A percentile compares a stretch with the other conserved stretches of the same genome.
Evolutionary conservation across 2,888 invertebrate genomes (phyloP).

Genomic region (Aspidiotus destructor): DNA sequence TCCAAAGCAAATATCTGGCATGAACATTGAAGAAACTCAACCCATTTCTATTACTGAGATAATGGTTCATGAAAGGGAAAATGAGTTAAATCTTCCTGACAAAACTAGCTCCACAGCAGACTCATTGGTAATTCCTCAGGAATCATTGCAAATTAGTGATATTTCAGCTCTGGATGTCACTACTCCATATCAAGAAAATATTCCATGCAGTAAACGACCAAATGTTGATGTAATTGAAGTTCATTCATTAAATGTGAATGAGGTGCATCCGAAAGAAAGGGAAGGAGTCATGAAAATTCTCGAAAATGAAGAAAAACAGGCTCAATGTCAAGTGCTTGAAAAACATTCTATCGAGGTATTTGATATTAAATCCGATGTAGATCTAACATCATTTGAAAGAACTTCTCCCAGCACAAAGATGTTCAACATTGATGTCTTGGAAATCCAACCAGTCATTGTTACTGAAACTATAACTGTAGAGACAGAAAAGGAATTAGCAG

Average conservation of each 20-base stretch:
- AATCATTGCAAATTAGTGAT: constrained; percentile 18
- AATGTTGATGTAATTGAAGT: constrained; percentile 35
- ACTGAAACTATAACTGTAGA: constrained; percentile 40
- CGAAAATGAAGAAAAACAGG: constrained; percentile 41
- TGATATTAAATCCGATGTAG: constrained; percentile 48
- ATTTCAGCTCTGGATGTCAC: not conserved
- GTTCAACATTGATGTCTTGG: constrained; percentile 11
- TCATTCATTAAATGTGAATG: constrained; percentile 39
- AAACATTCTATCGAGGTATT: constrained; percentile 40
- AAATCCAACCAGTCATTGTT: constrained; percentile 40
- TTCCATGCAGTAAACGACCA: not conserved
- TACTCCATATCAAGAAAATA: constrained; percentile 7
- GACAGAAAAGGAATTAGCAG: constrained; percentile 40
- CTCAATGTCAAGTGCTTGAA: constrained; percentile 44
- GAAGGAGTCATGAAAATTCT: constrained; percentile 38
- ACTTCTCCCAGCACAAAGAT: not conserved
- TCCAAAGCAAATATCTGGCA: too few relatives aligned
- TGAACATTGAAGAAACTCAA: too few relatives aligned
- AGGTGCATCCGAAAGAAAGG: not conserved
- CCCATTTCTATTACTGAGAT: constrained; percentile 41
- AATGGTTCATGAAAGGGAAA: constrained; percentile 42
- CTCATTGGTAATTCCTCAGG: constrained; percentile 6
- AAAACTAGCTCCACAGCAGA: not conserved
- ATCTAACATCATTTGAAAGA: constrained; percentile 44
- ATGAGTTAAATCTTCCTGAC: constrained; percentile 22